A percentile compares a stretch with the other conserved stretches of the same genome.
These are phyloP conservation scores for Halcyon leucocephala DNA, from an alignment of 2,797 vertebrate genomes.

Conservation along the genomic window DNA sequence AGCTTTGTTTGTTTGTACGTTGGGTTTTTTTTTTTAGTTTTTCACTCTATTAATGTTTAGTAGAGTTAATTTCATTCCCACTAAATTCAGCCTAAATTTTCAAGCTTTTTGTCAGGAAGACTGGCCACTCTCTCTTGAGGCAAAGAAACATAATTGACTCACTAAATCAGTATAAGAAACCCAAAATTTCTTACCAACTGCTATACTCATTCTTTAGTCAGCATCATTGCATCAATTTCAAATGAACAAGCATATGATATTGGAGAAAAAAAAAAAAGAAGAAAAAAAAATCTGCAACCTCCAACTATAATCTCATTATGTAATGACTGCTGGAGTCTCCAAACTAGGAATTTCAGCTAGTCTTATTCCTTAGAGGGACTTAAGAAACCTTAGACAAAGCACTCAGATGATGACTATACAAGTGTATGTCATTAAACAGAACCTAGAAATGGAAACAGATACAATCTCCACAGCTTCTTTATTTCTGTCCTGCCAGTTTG, in stretches of 20 bases:
- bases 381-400: background rate
- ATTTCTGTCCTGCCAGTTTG: background rate
- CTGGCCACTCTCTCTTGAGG: background rate
- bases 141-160: background rate
- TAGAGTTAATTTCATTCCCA: background rate
- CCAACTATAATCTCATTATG: background rate
- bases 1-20: rapidly evolving
- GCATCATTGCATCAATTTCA: background rate
- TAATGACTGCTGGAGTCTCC: background rate
- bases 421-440: background rate
- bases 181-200: background rate
- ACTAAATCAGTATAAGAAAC: background rate
- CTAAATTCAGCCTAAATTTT: background rate
- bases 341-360: background rate
- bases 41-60: background rate
- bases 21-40: background rate
- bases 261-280: background rate
- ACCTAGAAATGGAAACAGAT: background rate
- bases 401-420: background rate
- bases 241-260: background rate
- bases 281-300: background rate
- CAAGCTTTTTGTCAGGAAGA: background rate
- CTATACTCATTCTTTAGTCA: background rate
- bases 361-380: background rate
- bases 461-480: background rate